phyloP scores from a whole-genome alignment of 2,113 vertebrate genomes.

The Paramisgurnus dabryanus region DNA sequence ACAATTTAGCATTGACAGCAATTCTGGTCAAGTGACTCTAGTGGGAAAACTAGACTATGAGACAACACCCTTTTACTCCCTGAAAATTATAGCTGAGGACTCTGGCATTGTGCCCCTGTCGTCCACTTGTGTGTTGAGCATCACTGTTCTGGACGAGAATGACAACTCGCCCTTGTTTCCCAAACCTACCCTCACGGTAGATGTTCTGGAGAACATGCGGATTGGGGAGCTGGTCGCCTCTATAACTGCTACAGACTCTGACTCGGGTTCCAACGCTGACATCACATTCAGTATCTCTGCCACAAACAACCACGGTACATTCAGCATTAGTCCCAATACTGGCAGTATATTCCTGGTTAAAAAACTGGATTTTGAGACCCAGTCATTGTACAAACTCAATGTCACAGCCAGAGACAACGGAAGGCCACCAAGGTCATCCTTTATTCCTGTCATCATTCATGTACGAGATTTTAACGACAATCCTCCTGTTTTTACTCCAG shows the following conservation, averaged over 20 bases:
- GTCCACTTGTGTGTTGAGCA: constrained; percentile 87
- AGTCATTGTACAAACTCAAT: constrained; percentile 91
- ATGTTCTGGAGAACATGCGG: constrained; percentile 95
- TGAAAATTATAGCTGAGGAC: constrained; percentile 90
- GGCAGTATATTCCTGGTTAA: constrained; percentile 94
- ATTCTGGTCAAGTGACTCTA: constrained; percentile 89
- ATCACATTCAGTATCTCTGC: constrained; percentile 91
- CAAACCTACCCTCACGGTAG: constrained; percentile 83
- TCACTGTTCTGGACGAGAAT: constrained; percentile 93
- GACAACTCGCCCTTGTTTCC: constrained; percentile 94
- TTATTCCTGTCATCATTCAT: constrained; percentile 89
- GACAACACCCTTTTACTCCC: constrained; percentile 84
- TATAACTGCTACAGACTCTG: constrained; percentile 89
- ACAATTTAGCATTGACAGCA: constrained; percentile 83
- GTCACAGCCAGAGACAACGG: constrained; percentile 92
- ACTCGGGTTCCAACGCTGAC: constrained; percentile 92
- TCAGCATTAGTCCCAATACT: constrained; percentile 94
- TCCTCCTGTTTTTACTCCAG: constrained; percentile 86
- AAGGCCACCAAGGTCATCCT: constrained; percentile 85
- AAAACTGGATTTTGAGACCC: constrained; percentile 93
- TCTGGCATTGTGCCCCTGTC: constrained; percentile 79
- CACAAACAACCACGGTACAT: constrained; percentile 92
- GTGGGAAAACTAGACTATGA: constrained; percentile 93
- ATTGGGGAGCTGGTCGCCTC: constrained; percentile 94
- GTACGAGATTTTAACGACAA: constrained; percentile 98